phyloP scores from a whole-genome alignment of 2,888 invertebrate genomes.

The Dicranocentrus wangi region DNA sequence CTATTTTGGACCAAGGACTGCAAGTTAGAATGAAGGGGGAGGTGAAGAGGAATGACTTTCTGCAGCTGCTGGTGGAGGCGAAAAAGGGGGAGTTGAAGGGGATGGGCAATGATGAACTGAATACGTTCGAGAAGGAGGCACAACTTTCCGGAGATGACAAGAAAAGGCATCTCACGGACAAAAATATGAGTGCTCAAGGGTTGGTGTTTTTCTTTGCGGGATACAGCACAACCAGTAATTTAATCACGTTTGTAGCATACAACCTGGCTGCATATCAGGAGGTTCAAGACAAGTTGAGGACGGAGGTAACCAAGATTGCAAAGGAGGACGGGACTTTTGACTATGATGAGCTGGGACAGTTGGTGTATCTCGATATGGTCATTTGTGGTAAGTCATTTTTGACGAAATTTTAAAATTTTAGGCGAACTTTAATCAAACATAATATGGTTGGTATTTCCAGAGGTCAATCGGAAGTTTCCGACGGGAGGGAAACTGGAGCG shows the following conservation, averaged over 20 bases:
- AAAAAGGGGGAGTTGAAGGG: conserved; percentile 50
- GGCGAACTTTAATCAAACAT: no score
- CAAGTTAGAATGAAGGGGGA: conserved; percentile 28
- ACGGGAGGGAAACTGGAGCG: conserved; percentile 73
- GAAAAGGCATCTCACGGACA: conserved; percentile 14
- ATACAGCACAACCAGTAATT: conserved; percentile 46
- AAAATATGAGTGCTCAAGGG: conserved; percentile 47
- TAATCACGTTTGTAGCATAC: conserved; percentile 43
- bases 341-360: conserved; percentile 59
- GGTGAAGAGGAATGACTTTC: conserved; percentile 61
- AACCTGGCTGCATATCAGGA: conserved; percentile 47
- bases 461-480: conserved; percentile 26
- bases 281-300: conserved; percentile 47
- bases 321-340: conserved; percentile 50
- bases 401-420: background rate
- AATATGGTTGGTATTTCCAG: no score
- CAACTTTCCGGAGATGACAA: conserved; percentile 7
- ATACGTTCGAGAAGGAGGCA: conserved; percentile 66
- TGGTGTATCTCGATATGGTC: conserved; percentile 68
- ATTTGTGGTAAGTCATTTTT: conserved; percentile 50
- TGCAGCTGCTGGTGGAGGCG: conserved; percentile 64
- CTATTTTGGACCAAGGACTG: conserved; percentile 17
- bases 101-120: conserved; percentile 32
- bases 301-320: conserved; percentile 34
- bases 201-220: conserved; percentile 60